These are phyloP conservation scores for Marmota monax DNA, from an alignment of 2,113 vertebrate species.

Conservation along the genomic window DNA sequence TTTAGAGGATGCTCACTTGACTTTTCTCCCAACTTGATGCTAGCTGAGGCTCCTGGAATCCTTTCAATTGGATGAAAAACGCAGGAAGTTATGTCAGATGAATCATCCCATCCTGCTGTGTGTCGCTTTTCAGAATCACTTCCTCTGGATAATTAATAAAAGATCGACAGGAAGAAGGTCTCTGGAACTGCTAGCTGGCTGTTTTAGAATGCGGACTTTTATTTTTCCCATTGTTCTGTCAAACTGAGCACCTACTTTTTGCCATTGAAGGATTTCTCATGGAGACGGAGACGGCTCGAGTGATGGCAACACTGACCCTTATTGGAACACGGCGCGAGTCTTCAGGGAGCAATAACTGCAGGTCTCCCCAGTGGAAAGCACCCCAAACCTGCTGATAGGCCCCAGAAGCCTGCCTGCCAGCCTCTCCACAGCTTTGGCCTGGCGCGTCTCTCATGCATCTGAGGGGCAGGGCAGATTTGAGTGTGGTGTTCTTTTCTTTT, in stretches of 20 bases:
- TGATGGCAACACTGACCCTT: conserved; percentile 23
- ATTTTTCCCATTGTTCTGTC: conserved; percentile 33
- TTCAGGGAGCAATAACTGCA: conserved; percentile 7
- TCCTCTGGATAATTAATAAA: conserved; percentile 79
- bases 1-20: conserved; percentile 63
- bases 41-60: conserved; percentile 70
- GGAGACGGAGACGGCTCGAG: conserved; percentile 41
- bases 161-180: conserved; percentile 78
- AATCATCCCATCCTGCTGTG: conserved; percentile 76
- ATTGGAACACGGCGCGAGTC: not conserved
- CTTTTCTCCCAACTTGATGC: conserved; percentile 70
- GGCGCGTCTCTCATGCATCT: not conserved
- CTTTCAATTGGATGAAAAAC: conserved; percentile 79
- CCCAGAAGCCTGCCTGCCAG: not conserved
- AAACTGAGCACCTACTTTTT: conserved; percentile 55
- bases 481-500: not conserved
- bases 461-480: conserved; percentile 69
- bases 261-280: conserved; percentile 58
- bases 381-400: not conserved
- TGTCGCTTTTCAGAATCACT: conserved; percentile 74
- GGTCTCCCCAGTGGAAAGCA: not conserved
- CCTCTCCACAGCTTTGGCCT: too few relatives aligned
- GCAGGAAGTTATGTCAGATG: conserved; percentile 82
- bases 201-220: conserved; percentile 54
- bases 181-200: conserved; percentile 79